phyloP scores from a whole-genome alignment of 2,113 vertebrate genomes.

The Podiceps cristatus region DNA sequence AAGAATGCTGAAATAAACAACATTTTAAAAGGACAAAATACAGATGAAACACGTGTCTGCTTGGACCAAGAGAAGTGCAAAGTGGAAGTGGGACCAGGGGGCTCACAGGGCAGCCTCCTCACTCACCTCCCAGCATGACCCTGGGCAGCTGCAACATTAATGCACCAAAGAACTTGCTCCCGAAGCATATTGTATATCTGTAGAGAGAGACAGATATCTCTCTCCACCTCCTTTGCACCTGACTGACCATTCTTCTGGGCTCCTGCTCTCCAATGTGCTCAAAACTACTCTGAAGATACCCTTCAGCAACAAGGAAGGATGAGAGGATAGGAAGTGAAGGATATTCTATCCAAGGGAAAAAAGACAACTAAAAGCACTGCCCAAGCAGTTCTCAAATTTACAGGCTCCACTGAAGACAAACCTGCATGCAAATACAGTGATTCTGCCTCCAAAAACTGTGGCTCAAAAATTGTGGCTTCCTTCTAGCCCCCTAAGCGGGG shows the following conservation, averaged over 20 bases:
- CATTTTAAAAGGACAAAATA: neutral
- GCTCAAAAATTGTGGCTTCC: neutral
- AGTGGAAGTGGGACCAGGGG: neutral
- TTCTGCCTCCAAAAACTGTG: neutral
- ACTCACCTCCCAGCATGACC: neutral
- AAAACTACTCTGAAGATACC: neutral
- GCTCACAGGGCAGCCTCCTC: neutral
- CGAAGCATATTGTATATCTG: rapidly evolving
- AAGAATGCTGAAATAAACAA: conserved; percentile 51
- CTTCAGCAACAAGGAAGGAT: neutral
- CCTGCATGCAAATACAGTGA: neutral
- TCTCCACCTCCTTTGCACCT: neutral
- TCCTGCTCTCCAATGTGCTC: neutral
- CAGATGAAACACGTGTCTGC: rapidly evolving
- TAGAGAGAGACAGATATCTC: too few species aligned
- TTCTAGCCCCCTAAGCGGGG: neutral
- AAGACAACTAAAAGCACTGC: neutral
- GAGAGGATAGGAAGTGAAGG: neutral
- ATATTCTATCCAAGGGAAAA: neutral
- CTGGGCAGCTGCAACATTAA: neutral
- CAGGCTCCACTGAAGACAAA: neutral
- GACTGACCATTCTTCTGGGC: neutral
- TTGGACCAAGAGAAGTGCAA: neutral
- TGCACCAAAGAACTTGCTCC: neutral
- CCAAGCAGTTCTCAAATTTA: neutral